These are phyloP conservation scores for Stenoptilia bipunctidactyla DNA, from an alignment of 2,888 invertebrate species.

Conservation along the genomic window DNA sequence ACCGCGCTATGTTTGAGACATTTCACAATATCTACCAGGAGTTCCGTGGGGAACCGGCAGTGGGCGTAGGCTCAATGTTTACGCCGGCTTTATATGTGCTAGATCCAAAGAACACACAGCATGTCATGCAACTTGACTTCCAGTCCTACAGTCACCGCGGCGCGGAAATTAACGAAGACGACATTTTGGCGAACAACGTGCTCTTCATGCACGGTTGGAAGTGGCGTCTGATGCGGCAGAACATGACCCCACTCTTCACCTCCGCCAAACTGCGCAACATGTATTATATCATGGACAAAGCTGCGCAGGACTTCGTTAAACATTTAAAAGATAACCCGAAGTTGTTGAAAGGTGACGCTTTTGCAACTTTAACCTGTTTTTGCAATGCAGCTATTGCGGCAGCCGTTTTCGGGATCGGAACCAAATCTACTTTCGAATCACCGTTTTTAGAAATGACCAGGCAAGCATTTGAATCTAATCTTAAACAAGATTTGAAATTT, in stretches of 20 bases:
- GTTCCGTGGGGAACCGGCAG: conserved; percentile 20
- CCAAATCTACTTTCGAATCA: not conserved
- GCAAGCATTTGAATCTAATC: conserved; percentile 19
- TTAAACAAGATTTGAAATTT: conserved; percentile 24
- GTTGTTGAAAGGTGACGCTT: conserved; percentile 19
- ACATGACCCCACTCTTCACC: conserved; percentile 42
- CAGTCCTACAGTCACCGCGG: conserved; percentile 33
- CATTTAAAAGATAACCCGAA: conserved; percentile 27
- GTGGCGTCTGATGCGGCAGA: conserved; percentile 45
- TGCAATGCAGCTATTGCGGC: conserved; percentile 35
- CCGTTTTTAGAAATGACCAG: conserved; percentile 20
- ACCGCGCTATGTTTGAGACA: conserved; percentile 19
- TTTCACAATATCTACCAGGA: conserved; percentile 18
- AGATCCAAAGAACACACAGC: conserved; percentile 28
- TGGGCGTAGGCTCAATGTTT: conserved; percentile 18
- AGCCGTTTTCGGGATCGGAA: conserved; percentile 43
- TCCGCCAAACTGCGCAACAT: conserved; percentile 41
- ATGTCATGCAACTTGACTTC: conserved; percentile 29
- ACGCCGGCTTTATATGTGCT: conserved; percentile 24
- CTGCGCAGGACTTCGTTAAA: conserved; percentile 34
- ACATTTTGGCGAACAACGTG: conserved; percentile 30
- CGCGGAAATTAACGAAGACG: conserved; percentile 22
- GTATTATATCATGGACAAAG: conserved; percentile 41
- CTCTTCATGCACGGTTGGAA: conserved; percentile 29
- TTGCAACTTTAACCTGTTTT: conserved; percentile 24